Evolutionary conservation across 2,797 vertebrate species (phyloP), one percentile per base, ranked within the genome.

Genomic region (Anguilla obscura): DNA sequence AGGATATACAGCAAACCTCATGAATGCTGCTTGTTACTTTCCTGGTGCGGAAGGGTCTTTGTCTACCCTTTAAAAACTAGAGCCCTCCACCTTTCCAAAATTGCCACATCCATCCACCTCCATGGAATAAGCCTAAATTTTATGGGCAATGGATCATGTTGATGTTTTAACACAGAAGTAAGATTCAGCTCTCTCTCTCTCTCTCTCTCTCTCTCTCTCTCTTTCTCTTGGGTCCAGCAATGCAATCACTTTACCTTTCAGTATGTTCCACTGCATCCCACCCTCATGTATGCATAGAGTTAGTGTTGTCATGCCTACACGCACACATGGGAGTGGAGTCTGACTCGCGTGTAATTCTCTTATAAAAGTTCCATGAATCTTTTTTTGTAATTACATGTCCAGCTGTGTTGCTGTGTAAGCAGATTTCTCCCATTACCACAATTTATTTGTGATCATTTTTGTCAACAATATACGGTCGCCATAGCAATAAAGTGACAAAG

Each of bases 371-470:
- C 79, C 79, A 21, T 87, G 52, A 80, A 87, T 87, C 50, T 60
- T 79, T 87, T 58, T n/a, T 18, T 87, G 76, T 80, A 87, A 87
- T 87, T 87, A 87, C 54, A 52, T 87, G 74, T 58, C 74, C 86
- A 87, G 80, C 86, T 87, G 71, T 80, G 79, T 40, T 87, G 63
- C 58, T 36, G n/a, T 74, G 54, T 14, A 56, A 56, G 54, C 18
- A 2, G 18, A 60, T 60, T 60, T 60, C 56, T 21, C 56, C 18
- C 12, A 16, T 63, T 24, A 21, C 18, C 60, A 24, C 24, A 18
- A 63, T 63, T 63, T 24, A 63, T 4, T 5, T n/a, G 60, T 63
- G 60, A 63, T 63, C 5, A 7, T 63, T 18, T 3, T 7, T 63
- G 60, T 9, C 60, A 63, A 9, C 60, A 63, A 63, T 9, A 63